phyloP scores from a whole-genome alignment of 2,113 vertebrate genomes.

The Sinosuthora webbiana region DNA sequence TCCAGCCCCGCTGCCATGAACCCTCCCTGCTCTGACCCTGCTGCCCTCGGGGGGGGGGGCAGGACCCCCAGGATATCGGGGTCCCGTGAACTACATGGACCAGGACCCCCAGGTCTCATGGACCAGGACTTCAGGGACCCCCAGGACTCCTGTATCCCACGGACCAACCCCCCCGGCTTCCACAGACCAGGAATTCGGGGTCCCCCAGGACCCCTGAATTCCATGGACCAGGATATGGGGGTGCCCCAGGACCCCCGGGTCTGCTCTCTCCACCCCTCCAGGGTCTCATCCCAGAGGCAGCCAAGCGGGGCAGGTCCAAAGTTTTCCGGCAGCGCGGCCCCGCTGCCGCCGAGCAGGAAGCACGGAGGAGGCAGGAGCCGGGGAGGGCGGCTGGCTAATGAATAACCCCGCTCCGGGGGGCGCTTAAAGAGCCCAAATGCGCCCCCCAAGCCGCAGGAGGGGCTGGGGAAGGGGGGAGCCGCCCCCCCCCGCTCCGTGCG shows the following conservation, averaged over 20 bases:
- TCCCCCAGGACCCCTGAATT: too few species aligned
- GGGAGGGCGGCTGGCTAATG: constrained; percentile 6
- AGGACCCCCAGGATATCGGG: fast-evolving
- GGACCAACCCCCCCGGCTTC: fast-evolving
- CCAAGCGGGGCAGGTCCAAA: neutral
- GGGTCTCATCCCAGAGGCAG: neutral
- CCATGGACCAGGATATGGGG: neutral
- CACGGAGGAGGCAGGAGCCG: neutral
- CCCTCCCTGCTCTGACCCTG: neutral
- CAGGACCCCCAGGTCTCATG: neutral
- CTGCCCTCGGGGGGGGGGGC: neutral
- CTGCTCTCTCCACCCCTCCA: fast-evolving
- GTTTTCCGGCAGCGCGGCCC: neutral
- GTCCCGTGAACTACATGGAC: neutral
- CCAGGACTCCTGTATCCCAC: neutral
- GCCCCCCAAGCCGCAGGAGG: neutral
- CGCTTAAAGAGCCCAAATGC: neutral
- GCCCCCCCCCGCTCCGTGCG: fast-evolving
- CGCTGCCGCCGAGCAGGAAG: neutral
- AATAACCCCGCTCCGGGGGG: neutral
- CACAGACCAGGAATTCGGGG: fast-evolving
- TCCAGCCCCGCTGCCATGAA: neutral
- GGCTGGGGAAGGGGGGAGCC: fast-evolving
- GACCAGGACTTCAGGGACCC: neutral
- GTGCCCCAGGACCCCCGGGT: fast-evolving